These are phyloP conservation scores for Tigriopus californicus DNA, from an alignment of 2,888 invertebrate genomes.

Conservation along the genomic window DNA sequence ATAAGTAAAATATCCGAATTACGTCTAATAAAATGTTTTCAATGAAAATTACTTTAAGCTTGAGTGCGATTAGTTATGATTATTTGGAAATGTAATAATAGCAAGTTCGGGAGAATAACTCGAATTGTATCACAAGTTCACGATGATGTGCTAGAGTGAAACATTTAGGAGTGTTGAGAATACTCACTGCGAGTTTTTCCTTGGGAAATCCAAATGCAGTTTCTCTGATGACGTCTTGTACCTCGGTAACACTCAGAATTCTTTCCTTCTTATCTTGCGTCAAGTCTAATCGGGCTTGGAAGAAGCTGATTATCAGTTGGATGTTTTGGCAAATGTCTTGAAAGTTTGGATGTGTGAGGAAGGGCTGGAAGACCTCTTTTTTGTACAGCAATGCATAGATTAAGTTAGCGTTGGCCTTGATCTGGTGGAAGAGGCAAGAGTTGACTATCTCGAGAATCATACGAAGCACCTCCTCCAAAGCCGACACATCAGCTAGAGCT, in stretches of 20 bases:
- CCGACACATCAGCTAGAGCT: constrained; percentile 47
- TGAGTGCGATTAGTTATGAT: too few relatives aligned
- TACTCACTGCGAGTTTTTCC: constrained; percentile 64
- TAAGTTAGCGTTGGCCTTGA: constrained; percentile 56
- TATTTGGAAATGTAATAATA: too few relatives aligned
- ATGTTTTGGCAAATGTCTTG: constrained; percentile 87
- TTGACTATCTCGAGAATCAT: constrained; percentile 96
- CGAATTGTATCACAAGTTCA: too few relatives aligned
- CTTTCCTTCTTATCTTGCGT: constrained; percentile 2
- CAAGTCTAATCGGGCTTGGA: not conserved
- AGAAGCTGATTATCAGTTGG: not conserved
- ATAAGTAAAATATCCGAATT: too few relatives aligned
- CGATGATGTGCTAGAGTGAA: too few relatives aligned
- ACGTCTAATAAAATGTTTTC: too few relatives aligned
- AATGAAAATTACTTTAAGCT: too few relatives aligned
- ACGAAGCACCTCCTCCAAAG: constrained; percentile 82
- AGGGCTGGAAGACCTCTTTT: constrained; percentile 64
- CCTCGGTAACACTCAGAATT: constrained; percentile 5
- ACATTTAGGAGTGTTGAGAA: too few relatives aligned
- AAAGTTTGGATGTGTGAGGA: constrained; percentile 68
- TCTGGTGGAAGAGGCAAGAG: constrained; percentile 69
- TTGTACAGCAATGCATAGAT: constrained; percentile 91
- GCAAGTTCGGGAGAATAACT: too few relatives aligned
- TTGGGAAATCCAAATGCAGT: constrained; percentile 59
- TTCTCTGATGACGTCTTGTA: constrained; percentile 6